phyloP scores from a whole-genome alignment of 2,888 invertebrate genomes.

The Andrena camellia region DNA sequence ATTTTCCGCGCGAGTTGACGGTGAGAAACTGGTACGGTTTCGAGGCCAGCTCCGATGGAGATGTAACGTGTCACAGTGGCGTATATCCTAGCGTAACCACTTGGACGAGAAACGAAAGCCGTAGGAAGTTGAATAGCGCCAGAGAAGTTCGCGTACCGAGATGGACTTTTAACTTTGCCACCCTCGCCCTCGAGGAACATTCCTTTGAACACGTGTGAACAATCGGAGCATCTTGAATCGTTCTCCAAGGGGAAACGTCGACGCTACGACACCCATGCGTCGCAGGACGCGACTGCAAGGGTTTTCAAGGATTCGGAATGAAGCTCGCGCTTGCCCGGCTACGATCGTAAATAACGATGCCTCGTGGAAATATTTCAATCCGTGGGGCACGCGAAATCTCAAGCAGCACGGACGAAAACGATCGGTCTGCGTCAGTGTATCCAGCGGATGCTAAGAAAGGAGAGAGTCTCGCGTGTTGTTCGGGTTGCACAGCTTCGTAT shows the following conservation, averaged over 20 bases:
- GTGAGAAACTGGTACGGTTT: conserved; percentile 3
- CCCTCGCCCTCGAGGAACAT: too few species aligned
- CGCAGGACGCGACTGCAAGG: conserved; percentile 20
- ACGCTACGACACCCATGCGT: too few species aligned
- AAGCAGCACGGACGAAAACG: conserved; percentile 67
- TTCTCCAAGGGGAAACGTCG: not conserved
- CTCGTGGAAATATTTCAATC: conserved; percentile 69
- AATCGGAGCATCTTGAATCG: too few species aligned
- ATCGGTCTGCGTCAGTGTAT: conserved; percentile 68
- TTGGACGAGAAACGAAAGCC: conserved; percentile 7
- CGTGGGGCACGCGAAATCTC: conserved; percentile 60
- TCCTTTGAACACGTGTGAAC: too few species aligned
- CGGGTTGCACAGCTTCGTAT: conserved; percentile 13
- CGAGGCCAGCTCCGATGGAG: not conserved
- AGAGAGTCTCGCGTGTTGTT: conserved; percentile 18
- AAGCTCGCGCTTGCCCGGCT: not conserved
- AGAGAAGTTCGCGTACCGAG: too few species aligned
- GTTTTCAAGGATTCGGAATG: conserved; percentile 4
- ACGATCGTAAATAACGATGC: conserved; percentile 64
- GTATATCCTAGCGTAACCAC: conserved; percentile 17
- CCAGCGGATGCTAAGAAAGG: not conserved
- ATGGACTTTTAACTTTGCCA: too few species aligned
- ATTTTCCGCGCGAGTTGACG: not conserved
- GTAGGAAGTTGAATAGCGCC: not conserved
- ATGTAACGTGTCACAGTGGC: not conserved